Percentiles rank a stretch among this genome's conserved stretches.
Conservation (phyloP, 2,888 invertebrate genomes). For the Diaprepes abbreviatus region DNA sequence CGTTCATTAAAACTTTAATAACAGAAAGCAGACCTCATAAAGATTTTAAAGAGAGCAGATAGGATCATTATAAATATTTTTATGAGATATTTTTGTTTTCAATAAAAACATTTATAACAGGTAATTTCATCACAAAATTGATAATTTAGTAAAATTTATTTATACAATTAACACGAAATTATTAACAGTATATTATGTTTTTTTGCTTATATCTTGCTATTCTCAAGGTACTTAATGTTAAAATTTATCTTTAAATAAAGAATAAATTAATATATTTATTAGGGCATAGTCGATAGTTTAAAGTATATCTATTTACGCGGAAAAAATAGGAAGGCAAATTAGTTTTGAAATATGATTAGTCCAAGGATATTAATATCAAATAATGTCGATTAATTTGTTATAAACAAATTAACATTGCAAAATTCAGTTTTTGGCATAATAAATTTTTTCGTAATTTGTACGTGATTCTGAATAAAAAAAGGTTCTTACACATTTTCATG, state of each 20-base stretch:
- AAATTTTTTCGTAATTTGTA: too few relatives aligned
- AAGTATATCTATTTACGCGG: too few relatives aligned
- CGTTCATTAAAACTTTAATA: conserved; percentile 16
- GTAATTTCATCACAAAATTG: conserved; percentile 7
- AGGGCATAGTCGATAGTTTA: too few relatives aligned
- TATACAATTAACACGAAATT: conserved; percentile 15
- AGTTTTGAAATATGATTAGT: too few relatives aligned
- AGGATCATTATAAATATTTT: conserved; percentile 15
- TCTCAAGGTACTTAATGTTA: background rate
- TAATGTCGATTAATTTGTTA: too few relatives aligned
- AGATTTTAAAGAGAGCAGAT: conserved; percentile 20
- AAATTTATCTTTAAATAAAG: background rate
- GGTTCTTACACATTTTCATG: too few relatives aligned
- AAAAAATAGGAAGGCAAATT: too few relatives aligned
- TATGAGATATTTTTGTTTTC: background rate
- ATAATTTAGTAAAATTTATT: conserved; percentile 16
- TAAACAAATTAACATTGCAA: too few relatives aligned
- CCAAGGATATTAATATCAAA: too few relatives aligned
- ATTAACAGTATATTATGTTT: background rate
- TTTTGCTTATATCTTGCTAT: background rate
- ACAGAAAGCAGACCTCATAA: conserved; percentile 34
- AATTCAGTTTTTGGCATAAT: too few relatives aligned
- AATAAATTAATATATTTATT: background rate
- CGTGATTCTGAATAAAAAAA: too few relatives aligned
- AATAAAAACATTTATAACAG: conserved; percentile 24